These are phyloP conservation scores for Cyclina sinensis DNA, from an alignment of 1,140 invertebrate species.

Conservation along the genomic window DNA sequence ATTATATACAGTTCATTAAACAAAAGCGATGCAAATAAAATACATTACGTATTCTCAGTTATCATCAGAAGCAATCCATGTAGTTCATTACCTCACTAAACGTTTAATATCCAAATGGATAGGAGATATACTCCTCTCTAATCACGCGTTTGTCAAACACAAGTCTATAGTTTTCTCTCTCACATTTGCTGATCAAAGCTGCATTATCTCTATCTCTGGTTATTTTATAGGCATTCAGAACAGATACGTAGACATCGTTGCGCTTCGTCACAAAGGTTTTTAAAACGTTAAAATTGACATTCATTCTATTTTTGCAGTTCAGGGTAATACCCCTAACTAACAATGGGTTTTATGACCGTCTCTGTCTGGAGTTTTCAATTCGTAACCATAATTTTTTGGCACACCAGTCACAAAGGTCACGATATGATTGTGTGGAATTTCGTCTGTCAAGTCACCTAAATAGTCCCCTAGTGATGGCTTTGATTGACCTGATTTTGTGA, in stretches of 20 bases:
- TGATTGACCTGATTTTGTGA: conserved; percentile 18
- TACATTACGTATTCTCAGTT: too few relatives aligned
- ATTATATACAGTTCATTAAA: too few relatives aligned
- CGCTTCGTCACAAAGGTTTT: background rate
- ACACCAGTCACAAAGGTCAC: conserved; percentile 31
- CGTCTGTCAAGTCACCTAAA: background rate
- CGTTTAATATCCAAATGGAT: too few relatives aligned
- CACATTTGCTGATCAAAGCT: background rate
- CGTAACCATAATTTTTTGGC: conserved; percentile 57
- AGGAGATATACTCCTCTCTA: too few relatives aligned
- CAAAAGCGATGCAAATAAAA: too few relatives aligned
- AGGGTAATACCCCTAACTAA: conserved; percentile 46
- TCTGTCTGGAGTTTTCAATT: background rate
- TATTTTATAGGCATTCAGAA: background rate
- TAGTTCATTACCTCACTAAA: too few relatives aligned
- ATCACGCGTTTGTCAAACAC: conserved; percentile 8
- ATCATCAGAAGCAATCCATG: too few relatives aligned
- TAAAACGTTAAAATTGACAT: conserved; percentile 21
- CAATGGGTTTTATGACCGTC: background rate
- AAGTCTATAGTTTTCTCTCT: background rate
- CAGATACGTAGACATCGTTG: background rate
- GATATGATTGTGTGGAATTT: conserved; percentile 10
- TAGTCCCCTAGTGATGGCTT: conserved; percentile 7
- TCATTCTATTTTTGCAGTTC: conserved; percentile 17
- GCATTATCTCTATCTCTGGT: background rate